These are phyloP conservation scores for Sweltsa coloradensis DNA, from an alignment of 1,140 invertebrate genomes.

Conservation along the genomic window DNA sequence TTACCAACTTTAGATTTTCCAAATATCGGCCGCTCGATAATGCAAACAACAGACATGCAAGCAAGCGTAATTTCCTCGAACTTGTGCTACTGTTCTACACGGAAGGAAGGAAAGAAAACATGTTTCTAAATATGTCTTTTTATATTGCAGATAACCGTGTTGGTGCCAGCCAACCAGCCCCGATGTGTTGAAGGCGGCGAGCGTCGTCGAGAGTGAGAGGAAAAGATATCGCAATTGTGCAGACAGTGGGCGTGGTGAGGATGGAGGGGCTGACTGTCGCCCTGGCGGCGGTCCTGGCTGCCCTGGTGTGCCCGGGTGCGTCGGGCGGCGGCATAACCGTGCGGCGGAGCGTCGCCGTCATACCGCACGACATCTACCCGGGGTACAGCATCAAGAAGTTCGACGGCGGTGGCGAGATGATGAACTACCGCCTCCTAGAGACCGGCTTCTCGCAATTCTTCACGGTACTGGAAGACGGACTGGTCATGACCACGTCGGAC, in stretches of 20 bases:
- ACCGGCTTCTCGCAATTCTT: slow-evolving; percentile 71
- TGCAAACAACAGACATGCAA: too few relatives aligned
- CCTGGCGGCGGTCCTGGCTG: slow-evolving; percentile 4
- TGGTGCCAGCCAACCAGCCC: too few relatives aligned
- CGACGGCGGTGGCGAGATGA: slow-evolving; percentile 31
- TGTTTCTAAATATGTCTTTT: too few relatives aligned
- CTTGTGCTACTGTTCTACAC: too few relatives aligned
- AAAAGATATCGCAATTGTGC: too few relatives aligned
- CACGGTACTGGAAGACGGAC: slow-evolving; percentile 72
- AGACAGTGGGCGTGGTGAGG: slow-evolving; percentile 4
- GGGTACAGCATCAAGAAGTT: slow-evolving; percentile 74
- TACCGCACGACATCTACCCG: slow-evolving; percentile 65
- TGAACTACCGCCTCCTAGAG: slow-evolving; percentile 54
- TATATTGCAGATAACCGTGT: too few relatives aligned
- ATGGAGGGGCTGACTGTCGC: slow-evolving; percentile 6
- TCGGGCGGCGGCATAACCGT: not conserved
- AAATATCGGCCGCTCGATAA: too few relatives aligned
- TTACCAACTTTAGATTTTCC: too few relatives aligned
- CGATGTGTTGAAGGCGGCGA: too few relatives aligned
- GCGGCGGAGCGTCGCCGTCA: slow-evolving; percentile 24
- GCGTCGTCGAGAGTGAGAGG: too few relatives aligned
- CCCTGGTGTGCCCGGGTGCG: not conserved
- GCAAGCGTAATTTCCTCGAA: too few relatives aligned
- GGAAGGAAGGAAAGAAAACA: too few relatives aligned
- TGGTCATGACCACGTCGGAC: slow-evolving; percentile 81